phyloP scores from a whole-genome alignment of 2,797 vertebrate species.

The Cryptoprocta ferox region DNA sequence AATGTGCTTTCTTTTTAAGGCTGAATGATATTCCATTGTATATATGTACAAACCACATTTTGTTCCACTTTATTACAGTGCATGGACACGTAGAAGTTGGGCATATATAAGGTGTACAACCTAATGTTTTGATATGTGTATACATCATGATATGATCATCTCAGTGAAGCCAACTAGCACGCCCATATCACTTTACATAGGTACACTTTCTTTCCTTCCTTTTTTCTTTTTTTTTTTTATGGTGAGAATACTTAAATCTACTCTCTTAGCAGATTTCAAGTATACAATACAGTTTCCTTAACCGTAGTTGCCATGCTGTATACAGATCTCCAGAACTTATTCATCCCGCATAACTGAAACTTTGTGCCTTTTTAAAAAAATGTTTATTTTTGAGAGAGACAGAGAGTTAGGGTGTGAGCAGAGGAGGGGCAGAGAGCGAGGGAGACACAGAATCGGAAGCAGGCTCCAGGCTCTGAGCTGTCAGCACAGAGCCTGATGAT shows the following conservation, averaged over 20 bases:
- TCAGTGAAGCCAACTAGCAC: not conserved
- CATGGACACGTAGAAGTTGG: not conserved
- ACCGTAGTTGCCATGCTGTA: not conserved
- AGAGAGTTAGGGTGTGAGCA: no score
- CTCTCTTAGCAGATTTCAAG: no score
- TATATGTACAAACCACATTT: not conserved
- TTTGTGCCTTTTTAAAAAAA: no score
- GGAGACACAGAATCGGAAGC: no score
- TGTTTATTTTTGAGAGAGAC: no score
- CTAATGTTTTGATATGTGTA: not conserved
- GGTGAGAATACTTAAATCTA: no score
- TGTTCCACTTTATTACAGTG: not conserved
- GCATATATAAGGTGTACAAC: not conserved
- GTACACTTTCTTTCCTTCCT: not conserved
- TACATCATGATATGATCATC: not conserved
- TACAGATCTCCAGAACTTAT: not conserved
- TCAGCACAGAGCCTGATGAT: no score
- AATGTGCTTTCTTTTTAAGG: not conserved
- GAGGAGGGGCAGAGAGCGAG: no score
- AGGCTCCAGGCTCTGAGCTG: no score
- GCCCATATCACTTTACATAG: not conserved
- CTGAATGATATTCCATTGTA: not conserved
- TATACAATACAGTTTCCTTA: not conserved
- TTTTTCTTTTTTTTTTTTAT: no score
- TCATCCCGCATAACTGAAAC: no score